Conservation (phyloP, 2,113 vertebrate species). For the Daboia siamensis region DNA sequence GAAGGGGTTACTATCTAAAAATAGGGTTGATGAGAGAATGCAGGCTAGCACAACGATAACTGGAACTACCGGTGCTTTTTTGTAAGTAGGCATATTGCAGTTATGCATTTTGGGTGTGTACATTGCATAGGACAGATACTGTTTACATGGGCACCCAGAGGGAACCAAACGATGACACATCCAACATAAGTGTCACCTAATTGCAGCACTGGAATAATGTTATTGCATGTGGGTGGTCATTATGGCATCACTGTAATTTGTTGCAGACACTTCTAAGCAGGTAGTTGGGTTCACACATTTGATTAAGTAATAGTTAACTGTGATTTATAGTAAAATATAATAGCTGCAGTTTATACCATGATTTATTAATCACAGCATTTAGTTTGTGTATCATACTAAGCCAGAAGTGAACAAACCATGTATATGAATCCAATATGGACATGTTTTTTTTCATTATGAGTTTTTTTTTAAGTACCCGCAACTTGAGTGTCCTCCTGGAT, state of each 20-base stretch:
- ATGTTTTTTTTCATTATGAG: background rate
- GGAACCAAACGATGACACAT: background rate
- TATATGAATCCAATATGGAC: background rate
- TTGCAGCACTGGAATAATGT: background rate
- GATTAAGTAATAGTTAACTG: background rate
- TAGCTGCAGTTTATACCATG: background rate
- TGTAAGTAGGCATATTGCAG: background rate
- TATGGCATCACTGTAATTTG: background rate
- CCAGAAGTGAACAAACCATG: background rate
- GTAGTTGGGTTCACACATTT: background rate
- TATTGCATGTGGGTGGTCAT: background rate
- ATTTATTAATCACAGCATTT: background rate
- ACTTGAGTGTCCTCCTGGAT: no score
- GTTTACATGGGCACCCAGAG: background rate
- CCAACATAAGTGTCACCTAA: background rate
- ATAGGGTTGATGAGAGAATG: background rate
- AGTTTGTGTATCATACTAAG: background rate
- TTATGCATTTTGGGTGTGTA: background rate
- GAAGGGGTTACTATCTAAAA: background rate
- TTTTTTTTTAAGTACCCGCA: background rate
- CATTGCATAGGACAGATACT: background rate
- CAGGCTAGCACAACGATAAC: background rate
- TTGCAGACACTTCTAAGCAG: background rate
- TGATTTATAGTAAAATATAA: background rate
- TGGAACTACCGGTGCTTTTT: background rate